Evolutionary conservation across 2,888 invertebrate genomes (phyloP), one percentile per base, ranked within the genome.

Genomic region (Buathra laborator): DNA sequence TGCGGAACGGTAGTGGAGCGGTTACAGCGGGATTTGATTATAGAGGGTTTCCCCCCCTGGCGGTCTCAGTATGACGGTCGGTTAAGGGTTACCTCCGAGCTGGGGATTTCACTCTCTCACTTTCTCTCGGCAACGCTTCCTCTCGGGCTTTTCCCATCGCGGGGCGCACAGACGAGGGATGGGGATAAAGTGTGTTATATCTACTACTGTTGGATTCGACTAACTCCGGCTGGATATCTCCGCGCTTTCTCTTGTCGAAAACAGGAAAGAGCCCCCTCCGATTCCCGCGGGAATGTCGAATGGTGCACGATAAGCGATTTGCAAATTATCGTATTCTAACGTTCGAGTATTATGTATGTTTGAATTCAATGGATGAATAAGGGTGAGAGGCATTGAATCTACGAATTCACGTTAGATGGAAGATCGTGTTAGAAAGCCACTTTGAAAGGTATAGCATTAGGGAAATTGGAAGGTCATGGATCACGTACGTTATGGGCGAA

Each of bases 21-120:
- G 91, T 92, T 92, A 92, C 92, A 92, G 91, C 91, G 87, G 93
- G 93, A 93, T 93, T 93, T 93, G 93, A 93, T 93, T 93, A 93
- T 91, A 90, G 93, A 92, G 91, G 91, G 92, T 90, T 90, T 90
- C 66, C 81, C 84, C 62, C 68, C 77, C 72, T 89, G 87, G 88
- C 87, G 84, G 88, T 84, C 88, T 87, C 77, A 81, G 56, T 68
- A 80, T 24, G 85, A 84, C 83, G 83, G 71, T 86, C 76, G 88
- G 79, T 85, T 85, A 85, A 62, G 83, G 85, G 83, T 83, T 85
- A 80, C 79, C 59, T 32, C 72, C 78, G 77, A 77, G 53, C 19
- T 51, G 77, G 68, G 46, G 59, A 64, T 74, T 51, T 70, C 78
- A 37, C 51, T 64, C 59, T 53, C 56, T 62, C 68, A 43, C 81